Evolutionary conservation across 2,113 vertebrate genomes (phyloP).

Genomic region (Lepisosteus osseus): DNA sequence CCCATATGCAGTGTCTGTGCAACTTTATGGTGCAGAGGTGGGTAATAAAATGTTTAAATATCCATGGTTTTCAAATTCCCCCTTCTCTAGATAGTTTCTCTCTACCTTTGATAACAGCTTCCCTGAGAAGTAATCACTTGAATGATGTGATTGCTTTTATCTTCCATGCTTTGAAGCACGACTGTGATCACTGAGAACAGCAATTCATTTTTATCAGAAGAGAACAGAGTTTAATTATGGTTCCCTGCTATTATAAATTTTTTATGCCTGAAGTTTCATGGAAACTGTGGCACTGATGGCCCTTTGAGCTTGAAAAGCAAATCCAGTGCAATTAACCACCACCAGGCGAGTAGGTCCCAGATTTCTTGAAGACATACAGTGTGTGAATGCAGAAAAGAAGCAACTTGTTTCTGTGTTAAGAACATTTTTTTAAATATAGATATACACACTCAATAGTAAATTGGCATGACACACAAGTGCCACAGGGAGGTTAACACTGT

Average conservation of each 20-base stretch:
- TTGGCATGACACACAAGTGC: no score
- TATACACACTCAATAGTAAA: no score
- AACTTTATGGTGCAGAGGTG: not conserved
- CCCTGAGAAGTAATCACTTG: slow-evolving; percentile 57
- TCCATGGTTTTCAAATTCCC: not conserved
- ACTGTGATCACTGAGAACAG: slow-evolving; percentile 52
- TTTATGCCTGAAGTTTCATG: not conserved
- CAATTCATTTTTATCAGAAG: slow-evolving; percentile 46
- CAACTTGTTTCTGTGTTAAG: no score
- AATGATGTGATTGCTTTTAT: slow-evolving; percentile 50
- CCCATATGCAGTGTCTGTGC: not conserved
- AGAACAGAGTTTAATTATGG: slow-evolving; percentile 48
- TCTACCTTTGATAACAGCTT: slow-evolving; percentile 53
- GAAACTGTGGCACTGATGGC: not conserved
- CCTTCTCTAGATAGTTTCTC: slow-evolving; percentile 44
- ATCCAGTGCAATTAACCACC: not conserved
- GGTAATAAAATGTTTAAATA: slow-evolving; percentile 4
- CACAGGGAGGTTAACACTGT: no score
- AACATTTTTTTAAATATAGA: no score
- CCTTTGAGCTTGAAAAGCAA: slow-evolving; percentile 4
- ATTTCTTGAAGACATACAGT: not conserved
- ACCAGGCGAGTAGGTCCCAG: not conserved
- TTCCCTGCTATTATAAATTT: slow-evolving; percentile 31
- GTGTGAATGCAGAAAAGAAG: no score
- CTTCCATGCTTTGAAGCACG: slow-evolving; percentile 47